A percentile compares a stretch with the other conserved stretches of the same genome.
phyloP scores from a whole-genome alignment of 2,113 vertebrate genomes.

The Rhinoptilus africanus region DNA sequence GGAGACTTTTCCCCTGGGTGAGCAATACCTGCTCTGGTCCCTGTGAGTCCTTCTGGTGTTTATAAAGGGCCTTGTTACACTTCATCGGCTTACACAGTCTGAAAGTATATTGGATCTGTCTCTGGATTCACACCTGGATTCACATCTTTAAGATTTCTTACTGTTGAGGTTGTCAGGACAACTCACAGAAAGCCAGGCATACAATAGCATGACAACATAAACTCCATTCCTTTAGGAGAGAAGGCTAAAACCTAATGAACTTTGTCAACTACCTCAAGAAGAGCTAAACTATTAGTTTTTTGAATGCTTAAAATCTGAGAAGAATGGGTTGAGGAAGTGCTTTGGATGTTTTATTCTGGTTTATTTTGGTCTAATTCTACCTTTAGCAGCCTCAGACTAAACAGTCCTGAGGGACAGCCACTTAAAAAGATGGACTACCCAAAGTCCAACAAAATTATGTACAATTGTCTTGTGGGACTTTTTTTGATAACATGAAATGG shows the following conservation, averaged over 20 bases:
- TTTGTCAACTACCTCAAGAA: background rate
- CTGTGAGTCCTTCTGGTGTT: background rate
- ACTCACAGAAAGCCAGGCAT: background rate
- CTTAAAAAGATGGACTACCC: conserved; percentile 4
- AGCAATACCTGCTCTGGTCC: background rate
- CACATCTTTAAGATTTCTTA: background rate
- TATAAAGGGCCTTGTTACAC: background rate
- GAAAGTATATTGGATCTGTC: background rate
- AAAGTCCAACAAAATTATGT: background rate
- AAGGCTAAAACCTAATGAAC: background rate
- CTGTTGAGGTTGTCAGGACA: background rate
- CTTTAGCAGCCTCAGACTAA: background rate
- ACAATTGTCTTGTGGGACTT: background rate
- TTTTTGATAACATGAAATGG: conserved; percentile 5
- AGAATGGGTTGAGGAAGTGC: background rate
- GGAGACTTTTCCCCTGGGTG: background rate
- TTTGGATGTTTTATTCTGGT: background rate
- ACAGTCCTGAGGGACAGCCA: background rate
- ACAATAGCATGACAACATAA: background rate
- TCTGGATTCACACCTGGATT: background rate
- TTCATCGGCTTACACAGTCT: background rate
- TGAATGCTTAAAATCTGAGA: background rate
- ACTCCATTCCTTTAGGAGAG: background rate
- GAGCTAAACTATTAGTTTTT: background rate
- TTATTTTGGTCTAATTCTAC: conserved; percentile 1